phyloP scores from a whole-genome alignment of 2,797 vertebrate species.

The Galago senegalensis region DNA sequence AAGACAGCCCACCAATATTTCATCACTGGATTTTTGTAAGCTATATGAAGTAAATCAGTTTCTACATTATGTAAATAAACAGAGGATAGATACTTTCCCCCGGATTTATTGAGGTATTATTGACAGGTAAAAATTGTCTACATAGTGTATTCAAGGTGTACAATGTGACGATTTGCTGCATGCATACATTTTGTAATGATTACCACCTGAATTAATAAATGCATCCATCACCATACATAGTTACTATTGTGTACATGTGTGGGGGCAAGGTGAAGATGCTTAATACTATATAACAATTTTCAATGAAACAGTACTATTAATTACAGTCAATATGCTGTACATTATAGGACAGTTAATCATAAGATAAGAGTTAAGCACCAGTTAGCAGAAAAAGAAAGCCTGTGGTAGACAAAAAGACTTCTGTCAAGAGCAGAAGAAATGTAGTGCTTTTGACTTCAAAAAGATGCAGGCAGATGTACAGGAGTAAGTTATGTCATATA shows the following conservation, averaged over 20 bases:
- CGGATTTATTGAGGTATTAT: neutral
- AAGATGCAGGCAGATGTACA: neutral
- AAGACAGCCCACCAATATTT: neutral
- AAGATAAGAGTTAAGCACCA: neutral
- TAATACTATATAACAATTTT: neutral
- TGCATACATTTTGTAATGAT: neutral
- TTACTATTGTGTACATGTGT: neutral
- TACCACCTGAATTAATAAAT: neutral
- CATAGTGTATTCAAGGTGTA: neutral
- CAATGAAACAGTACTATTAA: neutral
- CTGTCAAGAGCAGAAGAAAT: neutral
- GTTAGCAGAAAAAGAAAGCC: neutral
- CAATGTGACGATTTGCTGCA: neutral
- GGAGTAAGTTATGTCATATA: neutral
- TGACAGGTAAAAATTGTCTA: neutral
- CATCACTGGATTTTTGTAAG: neutral
- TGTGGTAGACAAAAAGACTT: neutral
- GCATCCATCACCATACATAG: neutral
- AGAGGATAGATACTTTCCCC: neutral
- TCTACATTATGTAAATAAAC: constrained; percentile 11
- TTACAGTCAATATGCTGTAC: neutral
- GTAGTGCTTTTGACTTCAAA: neutral
- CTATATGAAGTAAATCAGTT: neutral
- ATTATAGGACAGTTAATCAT: neutral
- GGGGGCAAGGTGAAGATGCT: neutral